Evolutionary conservation across 53 echinoderm and acorn worm species (phyloP).

Genomic region (Paelopatides confundens): DNA sequence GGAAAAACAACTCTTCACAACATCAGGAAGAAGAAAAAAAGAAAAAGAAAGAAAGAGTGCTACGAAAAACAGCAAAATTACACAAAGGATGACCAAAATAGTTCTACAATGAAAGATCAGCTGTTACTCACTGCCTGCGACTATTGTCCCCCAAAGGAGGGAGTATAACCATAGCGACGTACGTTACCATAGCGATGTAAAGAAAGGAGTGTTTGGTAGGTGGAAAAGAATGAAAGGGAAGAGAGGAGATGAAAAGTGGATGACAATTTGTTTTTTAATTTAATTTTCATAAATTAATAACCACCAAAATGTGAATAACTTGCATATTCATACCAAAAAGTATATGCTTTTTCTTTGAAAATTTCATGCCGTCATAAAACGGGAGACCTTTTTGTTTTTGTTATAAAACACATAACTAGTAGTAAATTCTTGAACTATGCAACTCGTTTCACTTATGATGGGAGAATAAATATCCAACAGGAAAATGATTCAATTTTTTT

Average conservation of each 20-base stretch:
- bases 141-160: conserved; percentile 48
- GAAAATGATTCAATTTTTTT: no score
- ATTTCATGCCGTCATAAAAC: no score
- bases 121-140: conserved; percentile 57
- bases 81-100: conserved; percentile 45
- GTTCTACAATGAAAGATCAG: conserved; percentile 36
- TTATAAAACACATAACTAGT: no score
- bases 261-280: not conserved
- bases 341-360: no score
- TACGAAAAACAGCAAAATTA: not conserved
- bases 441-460: no score
- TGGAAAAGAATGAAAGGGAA: conserved; percentile 46
- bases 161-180: conserved; percentile 1
- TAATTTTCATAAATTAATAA: not conserved
- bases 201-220: conserved; percentile 45
- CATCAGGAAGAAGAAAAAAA: no score
- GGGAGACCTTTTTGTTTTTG: no score
- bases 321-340: not conserved
- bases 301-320: not conserved
- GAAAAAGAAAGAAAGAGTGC: not conserved
- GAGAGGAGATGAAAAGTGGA: conserved; percentile 20
- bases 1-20: not conserved
- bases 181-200: conserved; percentile 46
- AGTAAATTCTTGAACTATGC: no score
- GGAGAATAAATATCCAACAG: no score